Evolutionary conservation across 2,797 vertebrate genomes (phyloP).

Genomic region (Poeciliopsis gracilis): DNA sequence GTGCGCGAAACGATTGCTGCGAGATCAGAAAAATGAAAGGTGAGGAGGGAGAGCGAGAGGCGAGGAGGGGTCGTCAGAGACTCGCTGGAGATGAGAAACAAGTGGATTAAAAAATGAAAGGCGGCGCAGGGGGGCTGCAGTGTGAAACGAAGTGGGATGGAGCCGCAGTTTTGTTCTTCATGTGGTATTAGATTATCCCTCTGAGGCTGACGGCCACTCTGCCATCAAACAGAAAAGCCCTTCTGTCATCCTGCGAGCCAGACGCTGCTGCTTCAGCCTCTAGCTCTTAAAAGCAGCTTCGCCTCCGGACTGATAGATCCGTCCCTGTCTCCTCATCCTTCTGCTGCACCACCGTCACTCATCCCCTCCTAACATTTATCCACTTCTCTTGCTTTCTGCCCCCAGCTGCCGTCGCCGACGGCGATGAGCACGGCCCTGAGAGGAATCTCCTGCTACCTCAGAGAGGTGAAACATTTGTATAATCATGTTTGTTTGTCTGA

Average conservation of each 20-base stretch:
- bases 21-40: constrained; percentile 52
- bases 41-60: constrained; percentile 22
- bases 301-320: constrained; percentile 17
- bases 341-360: constrained; percentile 21
- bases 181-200: constrained; percentile 60
- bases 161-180: constrained; percentile 57
- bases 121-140: background rate
- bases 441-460: constrained; percentile 92
- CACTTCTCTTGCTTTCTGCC: constrained; percentile 8
- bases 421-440: constrained; percentile 89
- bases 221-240: constrained; percentile 60
- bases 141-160: constrained; percentile 21
- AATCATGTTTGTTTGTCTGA: background rate
- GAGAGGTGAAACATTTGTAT: constrained; percentile 83
- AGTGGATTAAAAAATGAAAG: constrained; percentile 75
- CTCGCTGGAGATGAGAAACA: constrained; percentile 63
- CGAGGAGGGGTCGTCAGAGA: background rate
- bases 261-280: constrained; percentile 30
- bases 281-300: constrained; percentile 63
- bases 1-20: constrained; percentile 16
- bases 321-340: background rate
- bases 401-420: constrained; percentile 88
- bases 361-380: constrained; percentile 13
- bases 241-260: constrained; percentile 48
- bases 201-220: constrained; percentile 50